Percentiles rank a stretch among this genome's conserved stretches.
Conservation (phyloP, 2,888 invertebrate genomes). For the Marronus borbonicus region DNA sequence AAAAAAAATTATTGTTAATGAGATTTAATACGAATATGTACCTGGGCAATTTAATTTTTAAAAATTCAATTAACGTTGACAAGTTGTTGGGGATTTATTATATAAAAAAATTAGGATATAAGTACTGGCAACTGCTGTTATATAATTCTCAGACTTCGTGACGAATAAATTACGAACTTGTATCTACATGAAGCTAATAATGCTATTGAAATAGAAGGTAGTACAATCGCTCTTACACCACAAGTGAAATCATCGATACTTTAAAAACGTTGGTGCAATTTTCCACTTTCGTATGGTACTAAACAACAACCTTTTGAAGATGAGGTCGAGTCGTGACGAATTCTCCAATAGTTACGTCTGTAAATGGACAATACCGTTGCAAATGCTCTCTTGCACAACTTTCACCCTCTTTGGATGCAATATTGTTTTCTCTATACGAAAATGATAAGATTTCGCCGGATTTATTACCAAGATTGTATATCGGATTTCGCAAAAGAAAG, state of each 20-base stretch:
- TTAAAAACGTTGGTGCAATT: background rate
- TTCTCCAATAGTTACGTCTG: background rate
- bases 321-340: constrained; percentile 10
- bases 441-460: constrained; percentile 25
- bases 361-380: background rate
- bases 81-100: no score
- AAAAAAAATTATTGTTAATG: no score
- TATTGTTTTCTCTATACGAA: constrained; percentile 20
- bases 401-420: constrained; percentile 27
- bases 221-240: background rate
- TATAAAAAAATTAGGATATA: no score
- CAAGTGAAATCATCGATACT: constrained; percentile 2
- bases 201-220: constrained; percentile 1
- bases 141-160: no score
- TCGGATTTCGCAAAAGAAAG: background rate
- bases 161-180: no score
- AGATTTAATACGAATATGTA: no score
- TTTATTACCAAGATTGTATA: constrained; percentile 13
- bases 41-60: no score
- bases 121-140: no score
- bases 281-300: constrained; percentile 1
- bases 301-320: constrained; percentile 10
- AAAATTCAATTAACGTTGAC: no score
- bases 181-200: background rate
- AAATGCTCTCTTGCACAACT: constrained; percentile 2